phyloP scores from a whole-genome alignment of 1,140 invertebrate species.

The Drosophila murphyi region DNA sequence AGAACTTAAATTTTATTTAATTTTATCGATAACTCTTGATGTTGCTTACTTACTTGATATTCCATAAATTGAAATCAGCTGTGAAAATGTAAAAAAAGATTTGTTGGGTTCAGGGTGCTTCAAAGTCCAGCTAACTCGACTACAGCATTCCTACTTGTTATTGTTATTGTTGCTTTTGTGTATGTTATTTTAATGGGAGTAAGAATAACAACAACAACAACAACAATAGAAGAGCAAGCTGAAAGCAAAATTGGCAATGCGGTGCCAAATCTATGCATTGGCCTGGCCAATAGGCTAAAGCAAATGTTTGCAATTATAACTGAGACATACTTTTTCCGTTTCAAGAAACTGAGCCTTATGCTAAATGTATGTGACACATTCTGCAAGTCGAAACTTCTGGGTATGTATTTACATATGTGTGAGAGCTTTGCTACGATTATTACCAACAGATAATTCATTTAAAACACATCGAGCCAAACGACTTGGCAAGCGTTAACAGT shows the following conservation, averaged over 20 bases:
- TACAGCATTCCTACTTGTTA: no score
- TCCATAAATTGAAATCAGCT: no score
- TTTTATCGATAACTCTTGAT: no score
- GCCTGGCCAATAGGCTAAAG: constrained; percentile 46
- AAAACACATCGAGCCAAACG: neutral
- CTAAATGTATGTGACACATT: neutral
- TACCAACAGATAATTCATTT: constrained; percentile 9
- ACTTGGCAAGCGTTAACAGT: neutral
- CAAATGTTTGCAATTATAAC: constrained; percentile 65
- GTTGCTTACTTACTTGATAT: no score
- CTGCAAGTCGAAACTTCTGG: neutral
- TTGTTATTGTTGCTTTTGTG: no score
- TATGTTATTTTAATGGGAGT: no score
- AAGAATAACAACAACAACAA: constrained; percentile 10
- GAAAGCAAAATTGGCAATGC: constrained; percentile 59
- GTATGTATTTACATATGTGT: neutral
- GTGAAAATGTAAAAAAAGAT: no score
- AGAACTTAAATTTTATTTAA: no score
- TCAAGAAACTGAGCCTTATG: constrained; percentile 3
- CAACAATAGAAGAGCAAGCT: constrained; percentile 2
- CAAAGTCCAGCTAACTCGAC: no score
- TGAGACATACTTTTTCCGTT: constrained; percentile 41
- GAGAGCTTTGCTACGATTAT: neutral
- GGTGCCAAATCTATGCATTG: constrained; percentile 33
- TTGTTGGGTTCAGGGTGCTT: no score